phyloP scores from a whole-genome alignment of 2,888 invertebrate genomes.

The Malthinus flaveolus region DNA sequence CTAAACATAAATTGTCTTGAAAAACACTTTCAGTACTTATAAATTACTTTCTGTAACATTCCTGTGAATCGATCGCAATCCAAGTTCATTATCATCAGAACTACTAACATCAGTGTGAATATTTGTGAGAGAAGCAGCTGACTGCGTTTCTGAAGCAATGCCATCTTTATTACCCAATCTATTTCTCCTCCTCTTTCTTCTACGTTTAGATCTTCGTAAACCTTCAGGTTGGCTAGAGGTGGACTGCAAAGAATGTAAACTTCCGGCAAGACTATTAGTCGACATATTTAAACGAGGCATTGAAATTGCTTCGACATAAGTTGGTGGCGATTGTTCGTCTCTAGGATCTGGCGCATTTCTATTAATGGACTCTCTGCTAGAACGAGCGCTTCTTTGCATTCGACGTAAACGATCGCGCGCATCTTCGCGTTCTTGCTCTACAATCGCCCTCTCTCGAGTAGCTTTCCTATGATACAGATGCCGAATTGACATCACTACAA shows the following conservation, averaged over 20 bases:
- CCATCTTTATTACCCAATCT: slow-evolving; percentile 16
- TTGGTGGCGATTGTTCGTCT: slow-evolving; percentile 71
- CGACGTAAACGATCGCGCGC: slow-evolving; percentile 59
- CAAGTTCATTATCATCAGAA: slow-evolving; percentile 12
- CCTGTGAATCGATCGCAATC: slow-evolving; percentile 6
- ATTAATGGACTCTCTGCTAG: slow-evolving; percentile 48
- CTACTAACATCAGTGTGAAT: slow-evolving; percentile 15
- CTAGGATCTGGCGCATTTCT: slow-evolving; percentile 69
- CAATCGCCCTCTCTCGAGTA: slow-evolving; percentile 50
- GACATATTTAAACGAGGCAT: slow-evolving; percentile 71
- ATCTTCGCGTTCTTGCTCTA: slow-evolving; percentile 61
- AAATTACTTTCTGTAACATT: slow-evolving; percentile 4
- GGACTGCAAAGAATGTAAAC: slow-evolving; percentile 35
- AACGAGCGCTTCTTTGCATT: slow-evolving; percentile 55
- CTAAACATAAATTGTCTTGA: too few species aligned
- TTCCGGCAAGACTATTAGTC: slow-evolving; percentile 55
- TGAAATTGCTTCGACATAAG: slow-evolving; percentile 75
- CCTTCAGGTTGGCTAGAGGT: slow-evolving; percentile 10
- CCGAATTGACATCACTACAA: slow-evolving; percentile 60
- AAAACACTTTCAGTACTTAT: background rate
- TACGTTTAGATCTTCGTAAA: slow-evolving; percentile 23
- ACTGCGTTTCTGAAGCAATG: slow-evolving; percentile 22
- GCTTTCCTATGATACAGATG: slow-evolving; percentile 61
- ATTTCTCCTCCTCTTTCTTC: slow-evolving; percentile 21
- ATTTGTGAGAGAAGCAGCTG: slow-evolving; percentile 20